A percentile compares a stretch with the other conserved stretches of the same genome.
Evolutionary conservation across 2,888 invertebrate species (phyloP).

Genomic region (Perdita meconis): DNA sequence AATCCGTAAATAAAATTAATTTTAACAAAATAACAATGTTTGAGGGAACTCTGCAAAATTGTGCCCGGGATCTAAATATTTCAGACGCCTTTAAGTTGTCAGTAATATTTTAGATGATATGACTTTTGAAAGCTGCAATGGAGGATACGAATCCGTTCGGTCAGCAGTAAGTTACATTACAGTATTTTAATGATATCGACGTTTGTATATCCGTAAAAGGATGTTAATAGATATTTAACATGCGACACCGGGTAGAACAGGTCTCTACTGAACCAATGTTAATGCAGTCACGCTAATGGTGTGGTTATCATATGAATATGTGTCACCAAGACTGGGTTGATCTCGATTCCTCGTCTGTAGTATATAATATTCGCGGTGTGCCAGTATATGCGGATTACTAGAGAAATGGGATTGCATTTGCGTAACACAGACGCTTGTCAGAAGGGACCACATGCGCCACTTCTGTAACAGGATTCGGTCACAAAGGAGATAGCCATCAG

Average conservation of each 20-base stretch:
- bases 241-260: conserved; percentile 5
- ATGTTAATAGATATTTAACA: conserved; percentile 41
- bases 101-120: background rate
- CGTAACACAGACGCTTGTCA: conserved; percentile 59
- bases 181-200: conserved; percentile 35
- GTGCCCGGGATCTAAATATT: conserved; percentile 27
- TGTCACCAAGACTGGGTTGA: conserved; percentile 64
- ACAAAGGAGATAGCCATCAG: conserved; percentile 32
- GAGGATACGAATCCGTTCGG: background rate
- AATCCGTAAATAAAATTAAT: background rate
- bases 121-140: background rate
- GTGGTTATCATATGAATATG: conserved; percentile 68
- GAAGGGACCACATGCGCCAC: conserved; percentile 55
- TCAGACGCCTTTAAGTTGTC: conserved; percentile 13
- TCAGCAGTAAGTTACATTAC: conserved; percentile 15
- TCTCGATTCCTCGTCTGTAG: conserved; percentile 52
- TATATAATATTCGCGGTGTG: conserved; percentile 38
- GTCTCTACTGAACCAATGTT: conserved; percentile 45
- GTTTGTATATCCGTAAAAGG: background rate
- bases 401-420: conserved; percentile 62
- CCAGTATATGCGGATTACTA: conserved; percentile 35
- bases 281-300: conserved; percentile 56
- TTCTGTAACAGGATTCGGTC: conserved; percentile 34
- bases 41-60: background rate
- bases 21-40: background rate